Evolutionary conservation across 2,797 vertebrate genomes (phyloP).

Genomic region (Rhynchonycteris naso): DNA sequence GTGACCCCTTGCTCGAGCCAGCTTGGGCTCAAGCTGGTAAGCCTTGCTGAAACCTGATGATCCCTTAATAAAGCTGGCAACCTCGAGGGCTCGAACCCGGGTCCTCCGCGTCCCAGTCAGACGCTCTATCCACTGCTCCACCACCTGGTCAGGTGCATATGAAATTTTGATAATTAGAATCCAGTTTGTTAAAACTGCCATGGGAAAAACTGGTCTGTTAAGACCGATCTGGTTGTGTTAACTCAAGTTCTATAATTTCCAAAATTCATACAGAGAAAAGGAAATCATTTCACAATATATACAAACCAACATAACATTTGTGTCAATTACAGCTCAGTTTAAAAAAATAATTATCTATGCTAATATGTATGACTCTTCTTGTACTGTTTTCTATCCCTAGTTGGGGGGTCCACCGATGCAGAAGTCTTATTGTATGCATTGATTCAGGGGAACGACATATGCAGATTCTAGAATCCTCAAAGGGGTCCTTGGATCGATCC

Average conservation of each 20-base stretch:
- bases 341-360: neutral
- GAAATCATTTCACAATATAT: neutral
- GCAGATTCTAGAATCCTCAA: neutral
- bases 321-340: neutral
- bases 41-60: too few species aligned
- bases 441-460: neutral
- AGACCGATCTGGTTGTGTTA: neutral
- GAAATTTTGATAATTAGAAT: neutral
- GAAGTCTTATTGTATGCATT: neutral
- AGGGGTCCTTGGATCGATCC: neutral
- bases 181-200: neutral
- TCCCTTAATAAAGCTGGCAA: too few species aligned
- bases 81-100: too few species aligned
- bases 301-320: neutral
- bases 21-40: too few species aligned
- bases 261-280: neutral
- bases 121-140: too few species aligned
- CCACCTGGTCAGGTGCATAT: too few species aligned
- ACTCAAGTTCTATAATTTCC: neutral
- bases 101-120: too few species aligned
- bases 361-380: neutral
- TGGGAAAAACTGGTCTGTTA: neutral
- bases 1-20: too few species aligned
- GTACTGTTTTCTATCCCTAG: neutral
- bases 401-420: neutral